Base-by-base conservation (phyloP, 2,888 invertebrate species). In the Xylota segnis region DNA sequence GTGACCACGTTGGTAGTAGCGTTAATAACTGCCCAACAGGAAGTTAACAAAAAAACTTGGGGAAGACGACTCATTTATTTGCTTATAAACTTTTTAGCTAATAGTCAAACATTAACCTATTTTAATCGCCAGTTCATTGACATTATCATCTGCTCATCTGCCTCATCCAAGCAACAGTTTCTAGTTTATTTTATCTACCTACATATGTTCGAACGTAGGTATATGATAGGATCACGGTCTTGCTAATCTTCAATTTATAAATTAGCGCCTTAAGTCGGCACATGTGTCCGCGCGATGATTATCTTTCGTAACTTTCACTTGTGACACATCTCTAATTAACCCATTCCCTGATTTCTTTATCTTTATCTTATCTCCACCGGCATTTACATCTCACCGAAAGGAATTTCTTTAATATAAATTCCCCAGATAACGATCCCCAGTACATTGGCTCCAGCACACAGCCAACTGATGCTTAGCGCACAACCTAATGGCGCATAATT, bases 371-470 rank as follows among this genome's bases (percentile, higher is more conserved):
- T 81, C 84, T 65, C 5, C 71, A 50, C 34, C 18, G 70, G 66
- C 75, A 79, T 79, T 79, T 75, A 65, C 70, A 83, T 84, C 68
- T 83, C 74, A 40, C 18, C 58, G 43, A 71, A 79, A 54, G 52
- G 52, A 70, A 77, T 74, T 54, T 77, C 70, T 61, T 40, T 23
- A 32, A 37, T 16, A 77, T 52, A 75, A 84, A 75, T 84, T 75
- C 58, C 37, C 16, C 63, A 71, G 79, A 79, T 75, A 79, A 75
- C 52, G 61, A 83, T 74, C 77, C 43, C 37, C 71, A 47, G 68
- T n/a, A 4, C 34, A n/a, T 34, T 23, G 1, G 23, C 47, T 34
- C n/a, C 34, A 27, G 23, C 37, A 40, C 66, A 16, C 59, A 12
- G 4, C 61, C 9, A 43, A 14, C 43, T 14, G 34, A 37, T 58